Conservation (phyloP, 2,888 invertebrate genomes). For the Elegia similella region DNA sequence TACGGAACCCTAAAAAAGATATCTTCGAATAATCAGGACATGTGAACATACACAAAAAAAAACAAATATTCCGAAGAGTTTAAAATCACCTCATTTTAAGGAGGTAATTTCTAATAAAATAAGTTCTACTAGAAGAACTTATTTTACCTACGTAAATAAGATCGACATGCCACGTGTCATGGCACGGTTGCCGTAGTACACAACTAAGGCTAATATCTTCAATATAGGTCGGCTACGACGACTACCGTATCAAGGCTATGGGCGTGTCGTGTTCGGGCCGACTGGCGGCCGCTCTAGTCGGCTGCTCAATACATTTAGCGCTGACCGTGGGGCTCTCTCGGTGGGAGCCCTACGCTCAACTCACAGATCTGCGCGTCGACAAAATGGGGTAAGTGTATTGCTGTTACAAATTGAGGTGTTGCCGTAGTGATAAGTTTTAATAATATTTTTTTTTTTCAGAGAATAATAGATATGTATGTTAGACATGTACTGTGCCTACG, state of each 20-base stretch:
- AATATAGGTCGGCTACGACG: constrained; percentile 68
- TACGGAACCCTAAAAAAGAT: too few relatives aligned
- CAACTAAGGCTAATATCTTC: background rate
- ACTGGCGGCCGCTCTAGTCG: constrained; percentile 53
- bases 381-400: constrained; percentile 57
- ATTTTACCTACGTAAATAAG: too few relatives aligned
- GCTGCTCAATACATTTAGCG: constrained; percentile 57
- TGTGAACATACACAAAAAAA: too few relatives aligned
- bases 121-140: too few relatives aligned
- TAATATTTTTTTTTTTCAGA: too few relatives aligned
- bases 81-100: too few relatives aligned
- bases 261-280: constrained; percentile 65
- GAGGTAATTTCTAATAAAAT: too few relatives aligned
- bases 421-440: too few relatives aligned
- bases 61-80: too few relatives aligned
- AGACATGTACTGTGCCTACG: too few relatives aligned
- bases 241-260: constrained; percentile 70
- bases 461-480: too few relatives aligned
- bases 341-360: constrained; percentile 70
- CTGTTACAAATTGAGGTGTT: background rate
- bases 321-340: constrained; percentile 59
- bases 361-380: constrained; percentile 62
- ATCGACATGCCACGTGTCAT: background rate
- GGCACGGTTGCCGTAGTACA: background rate
- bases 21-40: too few relatives aligned